Conservation (phyloP, 1,140 invertebrate genomes). For the Drosophila hydei region DNA sequence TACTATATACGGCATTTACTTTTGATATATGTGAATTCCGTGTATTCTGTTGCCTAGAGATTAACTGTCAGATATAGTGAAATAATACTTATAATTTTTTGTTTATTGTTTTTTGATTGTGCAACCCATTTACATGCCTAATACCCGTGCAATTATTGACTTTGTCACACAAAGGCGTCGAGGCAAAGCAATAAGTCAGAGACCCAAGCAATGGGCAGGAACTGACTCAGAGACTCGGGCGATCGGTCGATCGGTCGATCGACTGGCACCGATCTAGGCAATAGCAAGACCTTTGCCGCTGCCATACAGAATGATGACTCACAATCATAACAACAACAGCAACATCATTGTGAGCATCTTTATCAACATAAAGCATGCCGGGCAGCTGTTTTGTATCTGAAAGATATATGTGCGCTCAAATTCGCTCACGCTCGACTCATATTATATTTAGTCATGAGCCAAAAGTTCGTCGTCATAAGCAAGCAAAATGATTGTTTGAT, state of each 20-base stretch:
- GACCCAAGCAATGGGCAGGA: slow-evolving; percentile 6
- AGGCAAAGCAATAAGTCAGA: slow-evolving; percentile 3
- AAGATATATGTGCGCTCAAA: slow-evolving; percentile 23
- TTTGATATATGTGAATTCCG: too few relatives aligned
- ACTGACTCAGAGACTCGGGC: slow-evolving; percentile 30
- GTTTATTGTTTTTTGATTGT: slow-evolving; percentile 18
- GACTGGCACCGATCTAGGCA: slow-evolving; percentile 18
- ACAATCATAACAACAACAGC: slow-evolving; percentile 23
- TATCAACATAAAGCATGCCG: slow-evolving; percentile 34
- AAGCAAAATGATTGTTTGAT: too few relatives aligned
- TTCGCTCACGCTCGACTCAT: slow-evolving; percentile 44
- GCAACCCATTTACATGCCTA: slow-evolving; percentile 22
- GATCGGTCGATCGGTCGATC: slow-evolving; percentile 21
- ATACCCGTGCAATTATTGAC: slow-evolving; percentile 32
- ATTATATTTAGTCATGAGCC: slow-evolving; percentile 73
- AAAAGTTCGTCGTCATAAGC: slow-evolving; percentile 28
- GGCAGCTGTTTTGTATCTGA: slow-evolving; percentile 36
- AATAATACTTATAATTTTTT: not conserved
- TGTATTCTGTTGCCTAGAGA: slow-evolving; percentile 2
- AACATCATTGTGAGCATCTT: slow-evolving; percentile 31
- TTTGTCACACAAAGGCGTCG: slow-evolving; percentile 21
- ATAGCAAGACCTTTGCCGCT: slow-evolving; percentile 28
- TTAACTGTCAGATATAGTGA: slow-evolving; percentile 14
- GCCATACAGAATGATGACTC: slow-evolving; percentile 28
- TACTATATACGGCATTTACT: too few relatives aligned